Conservation (phyloP, 2,113 vertebrate genomes). For the Melospiza melodia region DNA sequence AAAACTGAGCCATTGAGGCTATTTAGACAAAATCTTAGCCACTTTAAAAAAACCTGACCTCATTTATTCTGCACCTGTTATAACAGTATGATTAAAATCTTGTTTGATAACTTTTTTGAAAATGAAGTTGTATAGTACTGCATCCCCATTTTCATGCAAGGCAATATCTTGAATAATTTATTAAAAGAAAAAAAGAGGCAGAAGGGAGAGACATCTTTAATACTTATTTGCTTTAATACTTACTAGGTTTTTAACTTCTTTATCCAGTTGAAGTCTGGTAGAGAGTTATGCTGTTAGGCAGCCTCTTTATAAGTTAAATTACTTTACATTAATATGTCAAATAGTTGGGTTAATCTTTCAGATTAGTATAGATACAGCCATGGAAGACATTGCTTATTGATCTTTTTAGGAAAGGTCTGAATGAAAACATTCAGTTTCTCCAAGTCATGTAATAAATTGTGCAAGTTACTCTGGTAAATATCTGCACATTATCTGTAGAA, state of each 20-base stretch:
- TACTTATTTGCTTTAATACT: not conserved
- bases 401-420: not conserved
- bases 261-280: not conserved
- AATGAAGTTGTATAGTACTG: not conserved
- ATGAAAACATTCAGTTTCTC: not conserved
- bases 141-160: not conserved
- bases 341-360: not conserved
- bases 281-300: not conserved
- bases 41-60: not conserved
- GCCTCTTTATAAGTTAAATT: not conserved
- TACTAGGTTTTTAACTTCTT: not conserved
- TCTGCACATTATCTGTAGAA: not conserved
- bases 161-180: not conserved
- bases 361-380: not conserved
- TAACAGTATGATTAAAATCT: not conserved
- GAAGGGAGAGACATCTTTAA: not conserved
- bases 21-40: not conserved
- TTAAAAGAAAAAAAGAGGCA: rapidly evolving
- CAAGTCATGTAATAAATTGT: not conserved
- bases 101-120: not conserved
- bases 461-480: not conserved
- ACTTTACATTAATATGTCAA: not conserved
- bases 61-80: not conserved
- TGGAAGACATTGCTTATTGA: not conserved
- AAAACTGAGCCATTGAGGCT: not conserved